Evolutionary conservation across 2,113 vertebrate species (phyloP).

Genomic region (Oryzias woworae): DNA sequence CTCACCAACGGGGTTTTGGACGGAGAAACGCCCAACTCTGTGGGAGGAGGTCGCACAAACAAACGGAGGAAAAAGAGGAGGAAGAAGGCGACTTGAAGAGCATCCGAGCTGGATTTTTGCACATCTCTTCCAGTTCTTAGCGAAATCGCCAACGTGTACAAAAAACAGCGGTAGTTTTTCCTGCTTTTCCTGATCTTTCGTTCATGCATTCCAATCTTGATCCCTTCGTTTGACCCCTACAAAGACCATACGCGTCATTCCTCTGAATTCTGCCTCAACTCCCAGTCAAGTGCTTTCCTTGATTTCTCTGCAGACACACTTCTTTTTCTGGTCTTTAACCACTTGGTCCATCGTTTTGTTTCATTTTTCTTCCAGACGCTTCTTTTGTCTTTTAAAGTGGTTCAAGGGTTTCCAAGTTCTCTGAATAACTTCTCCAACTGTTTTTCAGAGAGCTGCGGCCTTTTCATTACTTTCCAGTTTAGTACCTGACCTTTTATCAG

Average conservation of each 20-base stretch:
- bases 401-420: no score
- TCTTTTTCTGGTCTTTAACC: background rate
- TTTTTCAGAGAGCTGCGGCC: no score
- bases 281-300: background rate
- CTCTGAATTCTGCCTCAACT: background rate
- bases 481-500: no score
- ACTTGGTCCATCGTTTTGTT: background rate
- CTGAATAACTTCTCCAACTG: no score
- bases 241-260: slow-evolving; percentile 1
- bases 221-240: background rate
- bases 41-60: slow-evolving; percentile 22
- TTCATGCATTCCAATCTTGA: background rate
- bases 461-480: no score
- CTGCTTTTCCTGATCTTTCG: slow-evolving; percentile 3
- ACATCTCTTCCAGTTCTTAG: slow-evolving; percentile 7
- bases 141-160: slow-evolving; percentile 4
- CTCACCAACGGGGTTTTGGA: slow-evolving; percentile 49
- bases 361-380: no score
- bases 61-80: slow-evolving; percentile 53
- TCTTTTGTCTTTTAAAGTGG: no score
- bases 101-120: background rate
- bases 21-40: background rate
- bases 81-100: slow-evolving; percentile 41
- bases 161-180: slow-evolving; percentile 30
- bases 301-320: background rate